These are phyloP conservation scores for Nerophis lumbriciformis DNA, from an alignment of 2,113 vertebrate genomes.

Conservation along the genomic window DNA sequence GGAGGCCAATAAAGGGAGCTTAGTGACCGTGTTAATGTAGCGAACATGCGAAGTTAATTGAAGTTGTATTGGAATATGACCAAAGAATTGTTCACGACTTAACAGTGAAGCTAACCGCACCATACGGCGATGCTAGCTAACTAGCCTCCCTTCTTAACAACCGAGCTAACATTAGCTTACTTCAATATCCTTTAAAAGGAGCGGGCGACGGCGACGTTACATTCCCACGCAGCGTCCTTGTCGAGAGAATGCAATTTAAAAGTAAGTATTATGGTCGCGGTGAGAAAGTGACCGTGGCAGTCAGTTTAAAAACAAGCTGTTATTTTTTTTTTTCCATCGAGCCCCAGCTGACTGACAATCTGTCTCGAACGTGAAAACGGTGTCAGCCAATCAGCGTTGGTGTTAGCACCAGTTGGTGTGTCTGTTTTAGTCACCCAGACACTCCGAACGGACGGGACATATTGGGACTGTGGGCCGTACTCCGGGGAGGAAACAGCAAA, in stretches of 20 bases:
- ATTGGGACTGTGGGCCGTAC: neutral
- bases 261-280: neutral
- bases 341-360: conserved; percentile 43
- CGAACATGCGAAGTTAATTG: neutral
- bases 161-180: conserved; percentile 51
- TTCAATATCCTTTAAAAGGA: conserved; percentile 27
- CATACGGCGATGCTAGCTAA: conserved; percentile 6
- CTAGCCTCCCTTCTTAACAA: conserved; percentile 32
- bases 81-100: neutral
- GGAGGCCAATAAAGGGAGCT: conserved; percentile 51
- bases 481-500: neutral
- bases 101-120: neutral
- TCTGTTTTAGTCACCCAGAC: rapidly evolving
- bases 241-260: neutral
- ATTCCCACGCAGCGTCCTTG: neutral
- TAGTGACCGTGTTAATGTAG: conserved; percentile 43
- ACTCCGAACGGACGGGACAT: conserved; percentile 5
- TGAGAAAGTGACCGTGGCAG: neutral
- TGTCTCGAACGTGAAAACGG: conserved; percentile 6
- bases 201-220: neutral
- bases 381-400: conserved; percentile 53
- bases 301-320: conserved; percentile 32
- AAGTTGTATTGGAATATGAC: neutral
- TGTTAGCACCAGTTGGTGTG: conserved; percentile 7
- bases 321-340: conserved; percentile 15